Evolutionary conservation across 2,797 vertebrate species (phyloP).

Genomic region (Hydrolagus colliei): DNA sequence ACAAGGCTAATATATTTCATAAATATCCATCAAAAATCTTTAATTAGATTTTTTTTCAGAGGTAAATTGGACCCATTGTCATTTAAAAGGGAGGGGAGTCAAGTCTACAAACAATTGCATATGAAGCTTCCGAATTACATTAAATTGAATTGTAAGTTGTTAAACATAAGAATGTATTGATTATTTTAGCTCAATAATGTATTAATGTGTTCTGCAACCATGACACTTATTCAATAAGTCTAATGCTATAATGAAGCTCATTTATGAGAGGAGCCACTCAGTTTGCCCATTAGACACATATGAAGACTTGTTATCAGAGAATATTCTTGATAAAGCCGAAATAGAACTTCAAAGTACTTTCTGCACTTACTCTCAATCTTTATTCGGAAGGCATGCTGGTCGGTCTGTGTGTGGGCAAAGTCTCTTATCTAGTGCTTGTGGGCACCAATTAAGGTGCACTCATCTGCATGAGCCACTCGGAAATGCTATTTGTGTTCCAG

Average conservation of each 20-base stretch:
- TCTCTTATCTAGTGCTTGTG: background rate
- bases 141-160: background rate
- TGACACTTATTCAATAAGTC: slow-evolving; percentile 18
- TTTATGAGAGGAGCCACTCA: background rate
- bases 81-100: too few relatives aligned
- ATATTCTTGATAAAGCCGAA: background rate
- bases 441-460: background rate
- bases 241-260: background rate
- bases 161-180: background rate
- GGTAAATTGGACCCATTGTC: too few relatives aligned
- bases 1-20: too few relatives aligned
- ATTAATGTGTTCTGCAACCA: background rate
- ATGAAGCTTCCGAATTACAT: background rate
- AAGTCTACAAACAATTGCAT: background rate
- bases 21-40: too few relatives aligned
- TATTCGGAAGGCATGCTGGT: background rate
- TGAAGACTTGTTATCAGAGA: background rate
- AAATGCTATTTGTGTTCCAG: background rate
- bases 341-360: background rate
- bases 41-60: too few relatives aligned
- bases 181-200: background rate
- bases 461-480: background rate
- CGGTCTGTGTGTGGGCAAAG: background rate
- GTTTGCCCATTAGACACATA: background rate
- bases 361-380: background rate